These are phyloP conservation scores for Oreochromis niloticus DNA, from an alignment of 2,113 vertebrate species.

Conservation along the genomic window DNA sequence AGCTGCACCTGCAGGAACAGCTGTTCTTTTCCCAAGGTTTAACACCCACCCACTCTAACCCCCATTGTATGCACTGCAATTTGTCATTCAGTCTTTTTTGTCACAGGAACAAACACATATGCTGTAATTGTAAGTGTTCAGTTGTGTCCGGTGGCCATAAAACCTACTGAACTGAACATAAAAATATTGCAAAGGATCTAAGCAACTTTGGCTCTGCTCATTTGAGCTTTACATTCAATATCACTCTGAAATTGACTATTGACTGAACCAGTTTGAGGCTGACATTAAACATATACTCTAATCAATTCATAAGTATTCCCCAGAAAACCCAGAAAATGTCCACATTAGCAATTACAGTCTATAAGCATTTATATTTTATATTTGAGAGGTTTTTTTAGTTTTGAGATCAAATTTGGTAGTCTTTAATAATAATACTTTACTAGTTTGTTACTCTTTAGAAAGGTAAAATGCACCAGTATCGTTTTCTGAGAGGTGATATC, in stretches of 20 bases:
- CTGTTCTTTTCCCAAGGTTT: background rate
- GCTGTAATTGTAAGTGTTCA: background rate
- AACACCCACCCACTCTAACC: background rate
- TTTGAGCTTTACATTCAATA: background rate
- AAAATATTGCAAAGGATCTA: background rate
- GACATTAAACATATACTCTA: conserved; percentile 24
- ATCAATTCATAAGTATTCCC: background rate
- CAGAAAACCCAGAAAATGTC: background rate
- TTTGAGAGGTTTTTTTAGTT: background rate
- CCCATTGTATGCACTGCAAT: background rate
- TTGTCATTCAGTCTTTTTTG: background rate
- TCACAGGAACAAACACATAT: background rate
- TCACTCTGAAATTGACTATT: conserved; percentile 23
- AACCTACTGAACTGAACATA: background rate
- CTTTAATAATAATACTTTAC: background rate
- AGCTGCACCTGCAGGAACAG: background rate
- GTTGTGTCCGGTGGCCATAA: background rate
- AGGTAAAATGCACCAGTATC: background rate
- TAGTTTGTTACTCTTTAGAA: background rate
- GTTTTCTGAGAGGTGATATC: background rate
- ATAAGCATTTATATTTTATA: background rate
- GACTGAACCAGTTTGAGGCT: conserved; percentile 5
- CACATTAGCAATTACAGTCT: background rate
- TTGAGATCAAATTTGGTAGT: background rate
- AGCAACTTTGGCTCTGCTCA: background rate